Evolutionary conservation across 2,797 vertebrate species (phyloP), one percentile per base, ranked within the genome.

Genomic region (Gymnopithys bicolor): DNA sequence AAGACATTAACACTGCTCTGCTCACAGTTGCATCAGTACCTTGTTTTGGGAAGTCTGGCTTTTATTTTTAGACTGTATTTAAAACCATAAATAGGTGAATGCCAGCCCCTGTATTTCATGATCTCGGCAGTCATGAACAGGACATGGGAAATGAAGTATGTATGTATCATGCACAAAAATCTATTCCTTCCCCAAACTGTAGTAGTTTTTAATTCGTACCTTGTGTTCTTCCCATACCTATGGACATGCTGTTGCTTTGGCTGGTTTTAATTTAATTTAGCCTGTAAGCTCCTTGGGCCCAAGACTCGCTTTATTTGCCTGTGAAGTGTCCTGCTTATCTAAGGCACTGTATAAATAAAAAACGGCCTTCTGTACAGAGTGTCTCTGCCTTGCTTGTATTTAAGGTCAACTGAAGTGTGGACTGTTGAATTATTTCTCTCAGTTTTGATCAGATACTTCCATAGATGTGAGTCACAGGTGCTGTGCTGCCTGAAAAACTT

Each of bases 391-490:
- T 69, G 18, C 32, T 27, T 68, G 11, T 84, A 16, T 48, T 58
- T 53, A 62, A 56, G 32, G 46, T 33, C n/a, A 24, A 45, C 25
- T 87, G 7, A 73, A 87, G 32, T 19, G 52, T 68, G 52, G 55
- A 25, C 21, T 81, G 10, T 3, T 70, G 48, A 76, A 62, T 81
- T 78, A 19, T 39, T 71, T 78, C 46, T 69, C 73, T 73, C 55
- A 37, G 39, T 45, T 85, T 22, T 70, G 77, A 77, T 67, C 51
- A 75, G 77, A 12, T 24, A 4, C 25, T 66, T 80, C 55, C 43
- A 58, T n/a, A 76, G 74, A 4, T 13, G 9, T 0, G 9, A 21
- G 27, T n/a, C 5, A 4, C 0, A 1, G 16, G 2, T 4, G 16
- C 37, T 46, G 27, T 45, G 37, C 30, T 43, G n/a, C 17, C 74